Base-by-base conservation (phyloP, 2,888 invertebrate genomes). In the Parnassius glacialis region DNA sequence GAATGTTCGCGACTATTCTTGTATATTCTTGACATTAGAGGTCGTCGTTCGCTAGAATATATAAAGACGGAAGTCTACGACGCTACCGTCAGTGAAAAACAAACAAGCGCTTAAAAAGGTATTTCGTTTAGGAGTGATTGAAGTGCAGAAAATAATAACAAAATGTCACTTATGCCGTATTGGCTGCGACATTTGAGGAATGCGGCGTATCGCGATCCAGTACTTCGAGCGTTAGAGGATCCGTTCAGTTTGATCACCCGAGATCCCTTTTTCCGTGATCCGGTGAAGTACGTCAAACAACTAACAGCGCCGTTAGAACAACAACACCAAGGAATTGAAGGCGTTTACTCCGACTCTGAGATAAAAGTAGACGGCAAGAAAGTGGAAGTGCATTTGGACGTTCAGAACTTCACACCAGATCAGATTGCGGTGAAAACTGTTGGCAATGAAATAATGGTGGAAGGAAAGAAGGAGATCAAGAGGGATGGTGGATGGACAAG, bases 361-460 rank as follows among this genome's bases (percentile, higher is more conserved):
- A 85, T 94, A 7, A 89, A 92, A 64, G 81, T 90, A 20, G 94
- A 94, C 74, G 93, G 93, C n/a, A 93, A 95, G 71, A 94, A 94
- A 64, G 95, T 94, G 67, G 94, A 94, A 76, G 94, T 95, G 10
- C 93, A 94, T 68, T 83, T 96, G 71, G 96, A 96, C 75, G 95
- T 96, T 0, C 93, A 95, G 73, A 95, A 96, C 71, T 97, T 96
- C 74, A 87, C 92, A n/a, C 96, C 96, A 0, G 94, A 94, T 13
- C 96, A 97, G 81, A 94, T 97, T 47, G 92, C 93, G 10, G 96
- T 97, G 20, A 96, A 96, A 81, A 95, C 95, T 0, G 92, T 95
- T 0, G 96, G 95, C 9, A 94, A 94, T 67, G 93, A 92, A 60
- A 93, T 97, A 34, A 92, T 94, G 57, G 92, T 96, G n/a, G 95